Percentiles rank a stretch among this genome's conserved stretches.
These are phyloP conservation scores for Cheumatopsyche charites DNA, from an alignment of 1,140 invertebrate genomes.

Conservation along the genomic window DNA sequence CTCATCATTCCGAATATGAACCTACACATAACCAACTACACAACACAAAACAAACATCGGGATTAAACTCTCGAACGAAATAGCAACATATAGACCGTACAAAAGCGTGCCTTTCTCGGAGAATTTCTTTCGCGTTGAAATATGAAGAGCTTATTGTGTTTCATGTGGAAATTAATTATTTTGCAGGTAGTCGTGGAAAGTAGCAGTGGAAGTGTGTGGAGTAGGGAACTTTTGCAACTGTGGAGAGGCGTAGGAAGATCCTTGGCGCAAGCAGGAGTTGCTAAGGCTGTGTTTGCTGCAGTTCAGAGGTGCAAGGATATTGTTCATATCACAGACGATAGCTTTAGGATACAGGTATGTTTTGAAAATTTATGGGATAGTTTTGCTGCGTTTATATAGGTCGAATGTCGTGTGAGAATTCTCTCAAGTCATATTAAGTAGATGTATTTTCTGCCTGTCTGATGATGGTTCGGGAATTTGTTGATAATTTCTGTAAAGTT, in stretches of 20 bases:
- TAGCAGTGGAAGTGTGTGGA: slow-evolving; percentile 69
- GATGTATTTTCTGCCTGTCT: too few species aligned
- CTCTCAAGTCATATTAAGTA: background rate
- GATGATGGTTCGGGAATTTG: too few species aligned
- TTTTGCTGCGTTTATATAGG: background rate
- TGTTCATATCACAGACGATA: slow-evolving; percentile 85
- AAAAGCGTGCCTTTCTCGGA: too few species aligned
- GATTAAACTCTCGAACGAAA: too few species aligned
- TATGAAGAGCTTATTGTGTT: too few species aligned
- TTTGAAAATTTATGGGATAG: background rate
- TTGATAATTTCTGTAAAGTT: too few species aligned
- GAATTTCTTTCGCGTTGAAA: too few species aligned
- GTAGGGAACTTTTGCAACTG: slow-evolving; percentile 75
- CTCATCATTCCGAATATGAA: too few species aligned
- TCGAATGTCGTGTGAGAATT: background rate
- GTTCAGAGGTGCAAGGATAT: slow-evolving; percentile 84
- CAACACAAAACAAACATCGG: too few species aligned
- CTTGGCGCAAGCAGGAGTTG: slow-evolving; percentile 70
- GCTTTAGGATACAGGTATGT: slow-evolving; percentile 80
- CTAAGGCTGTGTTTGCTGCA: slow-evolving; percentile 81
- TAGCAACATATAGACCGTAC: too few species aligned
- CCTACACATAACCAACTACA: too few species aligned
- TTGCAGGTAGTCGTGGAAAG: slow-evolving; percentile 76
- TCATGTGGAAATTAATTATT: too few species aligned
- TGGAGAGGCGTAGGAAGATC: slow-evolving; percentile 70